phyloP scores from a whole-genome alignment of 1,140 invertebrate species.

The Potamilus streckersoni region DNA sequence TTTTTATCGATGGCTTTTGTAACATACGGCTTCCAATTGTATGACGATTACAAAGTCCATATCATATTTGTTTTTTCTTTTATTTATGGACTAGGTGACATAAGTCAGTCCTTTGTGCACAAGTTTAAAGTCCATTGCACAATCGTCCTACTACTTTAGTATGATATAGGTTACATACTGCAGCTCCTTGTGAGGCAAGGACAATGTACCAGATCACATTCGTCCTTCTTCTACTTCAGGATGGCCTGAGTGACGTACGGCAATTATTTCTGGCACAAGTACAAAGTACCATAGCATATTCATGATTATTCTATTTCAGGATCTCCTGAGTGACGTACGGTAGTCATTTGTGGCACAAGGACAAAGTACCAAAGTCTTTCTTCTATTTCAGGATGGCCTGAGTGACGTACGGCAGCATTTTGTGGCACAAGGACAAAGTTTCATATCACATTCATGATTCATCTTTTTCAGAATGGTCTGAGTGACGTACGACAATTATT shows the following conservation, averaged over 20 bases:
- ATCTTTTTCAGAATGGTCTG: slow-evolving; percentile 31
- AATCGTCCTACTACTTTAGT: slow-evolving; percentile 3
- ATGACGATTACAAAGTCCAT: slow-evolving; percentile 37
- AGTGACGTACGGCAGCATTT: slow-evolving; percentile 40
- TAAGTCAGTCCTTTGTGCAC: slow-evolving; percentile 34
- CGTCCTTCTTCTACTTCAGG: slow-evolving; percentile 8
- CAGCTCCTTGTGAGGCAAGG: slow-evolving; percentile 40
- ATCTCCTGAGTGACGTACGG: slow-evolving; percentile 41
- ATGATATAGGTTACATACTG: slow-evolving; percentile 42
- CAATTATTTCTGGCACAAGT: slow-evolving; percentile 41
- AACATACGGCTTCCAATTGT: slow-evolving; percentile 35
- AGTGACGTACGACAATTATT: slow-evolving; percentile 39
- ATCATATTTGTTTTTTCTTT: slow-evolving; percentile 32
- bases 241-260: slow-evolving; percentile 41
- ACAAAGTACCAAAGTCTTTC: slow-evolving; percentile 24
- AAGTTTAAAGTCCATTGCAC: slow-evolving; percentile 32
- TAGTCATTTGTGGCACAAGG: slow-evolving; percentile 42
- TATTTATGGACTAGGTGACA: too few relatives aligned
- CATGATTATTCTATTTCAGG: slow-evolving; percentile 21
- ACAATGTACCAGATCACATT: slow-evolving; percentile 29
- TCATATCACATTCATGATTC: slow-evolving; percentile 23
- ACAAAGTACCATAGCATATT: slow-evolving; percentile 28
- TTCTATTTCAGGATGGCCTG: slow-evolving; percentile 33
- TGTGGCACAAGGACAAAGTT: slow-evolving; percentile 40
- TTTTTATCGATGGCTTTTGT: slow-evolving; percentile 33